Evolutionary conservation across 1,140 invertebrate genomes (phyloP), one percentile per base, ranked within the genome.

Genomic region (Zaprionus ornatus): DNA sequence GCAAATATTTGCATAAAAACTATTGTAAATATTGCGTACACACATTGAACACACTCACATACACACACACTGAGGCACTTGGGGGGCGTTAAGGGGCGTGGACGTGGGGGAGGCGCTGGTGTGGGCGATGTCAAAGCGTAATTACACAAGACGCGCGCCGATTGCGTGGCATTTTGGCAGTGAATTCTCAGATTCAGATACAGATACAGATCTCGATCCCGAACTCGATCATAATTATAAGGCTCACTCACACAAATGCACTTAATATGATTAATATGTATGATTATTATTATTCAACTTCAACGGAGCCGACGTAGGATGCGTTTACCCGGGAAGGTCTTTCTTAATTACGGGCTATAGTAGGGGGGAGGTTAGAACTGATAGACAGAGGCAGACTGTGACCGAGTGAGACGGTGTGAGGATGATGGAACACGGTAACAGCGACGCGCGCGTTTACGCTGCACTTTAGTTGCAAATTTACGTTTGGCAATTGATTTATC

Each of bases 401-500:
- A 40, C 5, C 37, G 37, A 40, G 37, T 9, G 15, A 40, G 64
- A 56, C 55, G 42, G 76, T 37, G 50, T 74, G 54, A 60, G 60
- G 40, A 23, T 19, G 29, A 32, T 32, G 29, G 29, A 32, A 32
- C 17, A 13, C 29, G 27, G n/a, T 12, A 40, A 40, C 40, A 74
- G 75, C 52, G 61, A 70, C 60, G 60, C 72, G 65, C 69, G 65
- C 80, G 80, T 68, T 67, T 40, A 76, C 74, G 61, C 80, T 82
- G 81, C 80, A 68, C 52, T 73, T 76, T 32, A 32, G 29, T 32
- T 21, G 45, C 45, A 7, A 17, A 17, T 82, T 75, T 77, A 72
- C 76, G 15, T 76, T 85, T 57, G n/a, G 35, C 64, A 78, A 80
- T 87, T 84, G 80, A 80, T 81, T 75, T 86, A 84, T 52, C 37